phyloP scores from a whole-genome alignment of 2,797 vertebrate genomes.

The Takifugu rubripes region DNA sequence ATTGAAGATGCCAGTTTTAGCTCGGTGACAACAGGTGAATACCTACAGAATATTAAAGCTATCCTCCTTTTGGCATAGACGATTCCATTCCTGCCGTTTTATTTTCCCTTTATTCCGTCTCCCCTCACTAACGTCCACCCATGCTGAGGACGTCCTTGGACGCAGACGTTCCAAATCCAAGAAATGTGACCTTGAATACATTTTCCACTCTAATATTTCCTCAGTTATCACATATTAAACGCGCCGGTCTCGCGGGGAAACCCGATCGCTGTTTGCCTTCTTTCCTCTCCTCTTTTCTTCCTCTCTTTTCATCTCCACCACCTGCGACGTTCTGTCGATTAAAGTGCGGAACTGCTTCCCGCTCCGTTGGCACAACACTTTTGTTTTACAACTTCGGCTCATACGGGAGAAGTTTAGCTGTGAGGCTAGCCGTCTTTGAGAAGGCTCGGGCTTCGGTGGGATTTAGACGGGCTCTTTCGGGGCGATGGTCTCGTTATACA shows the following conservation, averaged over 20 bases:
- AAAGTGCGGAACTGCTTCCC: slow-evolving; percentile 10
- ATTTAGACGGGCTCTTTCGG: slow-evolving; percentile 13
- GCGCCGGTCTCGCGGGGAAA: background rate
- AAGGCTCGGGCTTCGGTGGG: slow-evolving; percentile 13
- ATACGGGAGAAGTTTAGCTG: background rate
- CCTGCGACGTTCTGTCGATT: slow-evolving; percentile 36
- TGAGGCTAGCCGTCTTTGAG: slow-evolving; percentile 70
- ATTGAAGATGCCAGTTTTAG: too few species aligned
- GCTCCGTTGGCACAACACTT: too few species aligned
- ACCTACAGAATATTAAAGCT: too few species aligned
- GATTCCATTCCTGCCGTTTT: slow-evolving; percentile 21
- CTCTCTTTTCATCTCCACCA: slow-evolving; percentile 14
- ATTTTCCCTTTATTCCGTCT: slow-evolving; percentile 18
- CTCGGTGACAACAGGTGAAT: too few species aligned
- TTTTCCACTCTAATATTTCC: slow-evolving; percentile 23
- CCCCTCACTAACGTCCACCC: slow-evolving; percentile 22
- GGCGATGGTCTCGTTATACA: slow-evolving; percentile 11
- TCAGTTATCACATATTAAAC: slow-evolving; percentile 6
- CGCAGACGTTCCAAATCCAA: slow-evolving; percentile 48
- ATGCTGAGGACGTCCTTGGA: slow-evolving; percentile 37
- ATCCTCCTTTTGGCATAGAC: slow-evolving; percentile 26
- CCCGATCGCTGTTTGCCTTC: background rate
- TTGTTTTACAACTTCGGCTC: too few species aligned
- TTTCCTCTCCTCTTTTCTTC: slow-evolving; percentile 6
- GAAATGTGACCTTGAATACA: slow-evolving; percentile 51